Base-by-base conservation (phyloP, 2,113 vertebrate species). In the Damaliscus lunatus region DNA sequence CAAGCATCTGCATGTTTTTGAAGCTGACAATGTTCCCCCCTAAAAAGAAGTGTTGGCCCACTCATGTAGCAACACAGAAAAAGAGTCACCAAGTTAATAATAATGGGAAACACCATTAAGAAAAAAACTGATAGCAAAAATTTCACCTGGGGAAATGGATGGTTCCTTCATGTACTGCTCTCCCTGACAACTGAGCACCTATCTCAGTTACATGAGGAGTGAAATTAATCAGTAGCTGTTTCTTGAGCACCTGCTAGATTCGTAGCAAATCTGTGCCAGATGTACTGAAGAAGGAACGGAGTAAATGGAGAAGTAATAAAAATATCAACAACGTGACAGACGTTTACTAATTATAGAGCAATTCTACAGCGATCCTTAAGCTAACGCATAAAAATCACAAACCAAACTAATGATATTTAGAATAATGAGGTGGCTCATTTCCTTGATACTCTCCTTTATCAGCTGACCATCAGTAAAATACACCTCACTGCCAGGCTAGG, bases 1-100 rank as follows among this genome's bases (percentile, higher is more conserved):
- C 82, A 64, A 91, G 60, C 17, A 67, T 57, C 57, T 95, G 46
- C 83, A 29, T 89, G 88, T 94, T 96, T 96, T 83, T 90, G 40
- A 94, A 94, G 53, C 55, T 55, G 60, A n/a, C 46, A 46, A 48
- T 92, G 64, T 53, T 91, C 95, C 59, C 62, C 57, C 29, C 9
- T 60, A 59, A 64, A 96, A 89, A 90, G 40, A 95, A 94, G 17
- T 27, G 10, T 52, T 80, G 15, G 74, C 19, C 46, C 27, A 57
- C 33, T 48, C 85, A 48, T 1, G 14, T 46, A 53, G 16, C 89
- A 55, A 86, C 48, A 97, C 7, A 62, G 33, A 36, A 36, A 91
- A 95, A 86, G 21, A 82, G 93, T 5, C 5, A 80, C 29, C 15
- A 92, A 95, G 92, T 81, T 46, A 88, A 88, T 78, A 52, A 74